These are phyloP conservation scores for Manis javanica DNA, from an alignment of 2,797 vertebrate species.

Conservation along the genomic window DNA sequence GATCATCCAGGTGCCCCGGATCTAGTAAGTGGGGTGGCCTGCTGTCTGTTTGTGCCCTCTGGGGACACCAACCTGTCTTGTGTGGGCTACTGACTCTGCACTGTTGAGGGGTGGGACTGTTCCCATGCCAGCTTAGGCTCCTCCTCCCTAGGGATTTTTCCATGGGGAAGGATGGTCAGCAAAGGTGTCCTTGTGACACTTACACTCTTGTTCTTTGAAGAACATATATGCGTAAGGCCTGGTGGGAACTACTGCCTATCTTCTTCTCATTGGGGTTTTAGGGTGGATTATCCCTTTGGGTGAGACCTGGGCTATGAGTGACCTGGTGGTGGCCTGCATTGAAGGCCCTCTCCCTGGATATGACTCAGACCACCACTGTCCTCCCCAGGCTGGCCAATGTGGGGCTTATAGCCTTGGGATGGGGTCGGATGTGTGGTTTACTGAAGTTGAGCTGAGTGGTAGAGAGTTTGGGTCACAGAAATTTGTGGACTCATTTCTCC, in stretches of 20 bases:
- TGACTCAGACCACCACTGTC: neutral
- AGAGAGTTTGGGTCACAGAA: neutral
- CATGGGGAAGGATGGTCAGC: neutral
- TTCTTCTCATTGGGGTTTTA: neutral
- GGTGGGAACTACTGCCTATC: neutral
- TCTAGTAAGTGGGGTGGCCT: slow-evolving; percentile 92
- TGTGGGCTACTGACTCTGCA: neutral
- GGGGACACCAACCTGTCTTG: neutral
- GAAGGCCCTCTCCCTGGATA: neutral
- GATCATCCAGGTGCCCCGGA: slow-evolving; percentile 98
- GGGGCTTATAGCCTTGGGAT: neutral
- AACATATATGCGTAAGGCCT: neutral
- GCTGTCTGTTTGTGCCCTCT: neutral
- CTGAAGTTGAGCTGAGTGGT: neutral
- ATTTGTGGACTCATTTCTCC: neutral
- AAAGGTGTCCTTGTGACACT: neutral
- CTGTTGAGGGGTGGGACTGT: neutral
- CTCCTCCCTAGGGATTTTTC: neutral
- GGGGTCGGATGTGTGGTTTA: neutral
- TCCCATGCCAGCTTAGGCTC: neutral
- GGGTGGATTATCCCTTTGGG: neutral
- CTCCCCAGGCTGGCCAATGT: neutral
- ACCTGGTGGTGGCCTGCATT: neutral
- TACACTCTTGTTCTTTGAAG: neutral
- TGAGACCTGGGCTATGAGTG: neutral